Evolutionary conservation across 2,888 invertebrate genomes (phyloP), one percentile per base, ranked within the genome.

Genomic region (Cosmorhoe ocellata): DNA sequence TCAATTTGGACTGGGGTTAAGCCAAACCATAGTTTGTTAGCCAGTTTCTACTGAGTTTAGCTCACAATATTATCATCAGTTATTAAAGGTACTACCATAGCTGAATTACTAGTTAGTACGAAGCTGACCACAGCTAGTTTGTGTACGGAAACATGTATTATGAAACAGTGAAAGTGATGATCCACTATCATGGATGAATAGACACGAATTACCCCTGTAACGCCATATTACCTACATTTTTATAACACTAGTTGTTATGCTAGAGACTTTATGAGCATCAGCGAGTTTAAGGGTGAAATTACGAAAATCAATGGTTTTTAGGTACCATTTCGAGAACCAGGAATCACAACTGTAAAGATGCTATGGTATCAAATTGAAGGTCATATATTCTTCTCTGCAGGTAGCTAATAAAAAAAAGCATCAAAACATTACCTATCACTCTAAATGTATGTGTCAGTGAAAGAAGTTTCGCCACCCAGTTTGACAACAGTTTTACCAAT

Each of bases 131-230:
- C 41, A 41, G 41, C 11, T 1, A 24, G 26, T 14, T 31, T 1
- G 5, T 36, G 18, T 43, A 50, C n/a, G 27, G 11, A 50, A 28
- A 50, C 27, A 22, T 38, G 13, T 22, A 24, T 43, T 47, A 47
- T 47, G 42, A 43, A 52, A 52, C 30, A 52, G 52, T 37, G 53
- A 53, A 53, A 53, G 53, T 45, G 33, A 33, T 41, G 30, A 47
- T 37, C 6, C 38, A 34, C 27, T 12, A 24, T 27, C 31, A 42
- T 34, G 53, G 40, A 44, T 45, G 44, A 53, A 44, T 37, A 41
- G 32, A 18, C 44, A 48, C 38, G 38, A 33, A 39, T 53, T 53
- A 48, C 24, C 37, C 42, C 37, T 44, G 53, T 40, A 48, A 40
- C 48, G 31, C 38, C 22, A 53, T 42, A 53, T n/a, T n/a, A 52